Conservation (phyloP, 2,797 vertebrate genomes). For the Myotis vivesi region DNA sequence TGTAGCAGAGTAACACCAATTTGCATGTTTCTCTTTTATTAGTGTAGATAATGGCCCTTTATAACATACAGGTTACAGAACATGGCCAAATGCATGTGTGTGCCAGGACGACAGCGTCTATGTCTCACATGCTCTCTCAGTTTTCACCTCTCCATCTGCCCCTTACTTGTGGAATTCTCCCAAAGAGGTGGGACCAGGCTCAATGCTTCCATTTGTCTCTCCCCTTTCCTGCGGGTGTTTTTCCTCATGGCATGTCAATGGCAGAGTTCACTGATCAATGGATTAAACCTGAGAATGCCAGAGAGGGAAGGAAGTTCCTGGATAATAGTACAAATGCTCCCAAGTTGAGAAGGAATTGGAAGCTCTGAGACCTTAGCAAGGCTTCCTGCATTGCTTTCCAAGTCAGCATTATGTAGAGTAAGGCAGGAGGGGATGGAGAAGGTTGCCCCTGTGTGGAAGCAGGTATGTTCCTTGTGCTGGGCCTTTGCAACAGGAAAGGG, state of each 20-base stretch:
- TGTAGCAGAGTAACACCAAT: no score
- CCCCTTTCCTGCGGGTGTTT: background rate
- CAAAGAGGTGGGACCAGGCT: background rate
- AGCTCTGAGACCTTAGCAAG: background rate
- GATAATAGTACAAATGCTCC: background rate
- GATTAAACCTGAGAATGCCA: background rate
- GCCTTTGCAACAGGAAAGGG: background rate
- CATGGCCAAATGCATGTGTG: background rate
- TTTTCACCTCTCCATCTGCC: background rate
- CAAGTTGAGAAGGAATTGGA: background rate
- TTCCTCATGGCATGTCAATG: background rate
- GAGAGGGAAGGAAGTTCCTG: background rate
- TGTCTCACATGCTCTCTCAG: background rate
- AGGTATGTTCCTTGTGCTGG: background rate
- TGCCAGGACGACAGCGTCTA: background rate
- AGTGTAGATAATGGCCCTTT: background rate
- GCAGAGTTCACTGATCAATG: background rate
- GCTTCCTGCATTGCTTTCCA: background rate
- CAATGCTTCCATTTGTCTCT: background rate
- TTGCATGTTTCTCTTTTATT: no score
- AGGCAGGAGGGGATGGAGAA: background rate
- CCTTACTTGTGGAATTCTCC: background rate
- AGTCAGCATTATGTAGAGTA: background rate
- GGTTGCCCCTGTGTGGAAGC: rapidly evolving
- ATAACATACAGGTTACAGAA: background rate